phyloP scores from a whole-genome alignment of 1,140 invertebrate species.

The Andricus grossulariae region DNA sequence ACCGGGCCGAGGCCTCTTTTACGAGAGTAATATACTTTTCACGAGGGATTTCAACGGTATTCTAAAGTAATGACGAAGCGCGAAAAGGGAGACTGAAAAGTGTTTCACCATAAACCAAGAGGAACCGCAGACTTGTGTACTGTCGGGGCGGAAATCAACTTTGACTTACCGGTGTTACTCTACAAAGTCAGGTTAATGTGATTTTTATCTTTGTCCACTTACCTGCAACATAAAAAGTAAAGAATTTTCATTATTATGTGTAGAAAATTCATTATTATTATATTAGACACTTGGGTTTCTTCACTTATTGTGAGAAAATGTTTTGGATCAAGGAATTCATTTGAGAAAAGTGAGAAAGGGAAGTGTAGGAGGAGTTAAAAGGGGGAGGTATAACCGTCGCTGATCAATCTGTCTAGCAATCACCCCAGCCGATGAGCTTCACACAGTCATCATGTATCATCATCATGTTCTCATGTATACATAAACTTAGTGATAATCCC shows the following conservation, averaged over 20 bases:
- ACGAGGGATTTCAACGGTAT: conserved; percentile 54
- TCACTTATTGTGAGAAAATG: too few relatives aligned
- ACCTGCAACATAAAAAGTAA: conserved; percentile 61
- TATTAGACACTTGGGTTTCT: too few relatives aligned
- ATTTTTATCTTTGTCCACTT: conserved; percentile 48
- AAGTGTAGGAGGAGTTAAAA: too few relatives aligned
- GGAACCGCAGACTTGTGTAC: conserved; percentile 39
- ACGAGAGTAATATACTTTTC: conserved; percentile 56
- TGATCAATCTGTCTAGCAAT: too few relatives aligned
- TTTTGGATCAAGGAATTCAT: too few relatives aligned
- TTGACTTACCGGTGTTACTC: conserved; percentile 48
- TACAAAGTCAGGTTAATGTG: conserved; percentile 37
- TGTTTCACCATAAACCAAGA: conserved; percentile 36
- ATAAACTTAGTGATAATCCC: too few relatives aligned
- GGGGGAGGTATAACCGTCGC: too few relatives aligned
- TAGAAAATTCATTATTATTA: too few relatives aligned
- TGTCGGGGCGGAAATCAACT: conserved; percentile 53
- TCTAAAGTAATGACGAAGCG: conserved; percentile 55
- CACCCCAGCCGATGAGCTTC: too few relatives aligned
- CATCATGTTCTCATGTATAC: too few relatives aligned
- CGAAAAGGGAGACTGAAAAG: conserved; percentile 44
- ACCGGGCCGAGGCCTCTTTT: conserved; percentile 49
- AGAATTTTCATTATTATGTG: not conserved
- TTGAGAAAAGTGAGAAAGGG: too few relatives aligned
- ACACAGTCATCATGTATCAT: too few relatives aligned